Evolutionary conservation across 2,888 invertebrate genomes (phyloP), one percentile per base, ranked within the genome.

Genomic region (Griposia aprilina): DNA sequence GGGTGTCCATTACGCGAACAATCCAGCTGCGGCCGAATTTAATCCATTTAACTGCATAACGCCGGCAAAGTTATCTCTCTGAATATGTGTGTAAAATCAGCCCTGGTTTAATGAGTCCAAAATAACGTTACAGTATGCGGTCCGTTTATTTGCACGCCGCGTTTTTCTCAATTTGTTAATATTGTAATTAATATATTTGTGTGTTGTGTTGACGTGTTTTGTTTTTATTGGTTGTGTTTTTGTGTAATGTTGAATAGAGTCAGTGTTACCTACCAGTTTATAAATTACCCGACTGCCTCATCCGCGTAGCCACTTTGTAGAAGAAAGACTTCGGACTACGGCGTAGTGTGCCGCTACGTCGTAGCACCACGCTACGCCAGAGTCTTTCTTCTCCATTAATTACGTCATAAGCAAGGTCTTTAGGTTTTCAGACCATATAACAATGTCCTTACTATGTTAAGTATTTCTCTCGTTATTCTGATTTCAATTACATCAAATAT

Each of bases 11-110:
- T 94, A 93, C 93, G 90, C 87, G 92, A 90, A 92, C 95, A 94
- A 94, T 95, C 93, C 94, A 92, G 94, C 93, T 93, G 94, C 90
- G 94, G 94, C 93, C 89, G 90, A 93, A 93, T 94, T 94, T 95
- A 95, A 95, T 95, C 95, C 94, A 93, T 93, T 95, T 95, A 94
- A 94, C 93, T 92, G 93, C 91, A 93, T 93, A 93, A 93, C 93
- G 90, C 91, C 89, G 81, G 91, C 91, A 91, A 93, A 94, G 93
- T 94, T 95, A 94, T 94, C 93, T 93, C 91, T 87, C 89, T 87
- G 92, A 90, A 92, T 92, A 92, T 93, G 93, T 92, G 92, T 93
- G 93, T 93, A 93, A 94, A 94, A 94, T 94, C 93, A 93, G 92
- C 90, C 90, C 87, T 80, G 91, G 91, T 91, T 93, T 94, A 95